These are phyloP conservation scores for Hipposideros armiger DNA, from an alignment of 2,113 vertebrate species.

Conservation along the genomic window DNA sequence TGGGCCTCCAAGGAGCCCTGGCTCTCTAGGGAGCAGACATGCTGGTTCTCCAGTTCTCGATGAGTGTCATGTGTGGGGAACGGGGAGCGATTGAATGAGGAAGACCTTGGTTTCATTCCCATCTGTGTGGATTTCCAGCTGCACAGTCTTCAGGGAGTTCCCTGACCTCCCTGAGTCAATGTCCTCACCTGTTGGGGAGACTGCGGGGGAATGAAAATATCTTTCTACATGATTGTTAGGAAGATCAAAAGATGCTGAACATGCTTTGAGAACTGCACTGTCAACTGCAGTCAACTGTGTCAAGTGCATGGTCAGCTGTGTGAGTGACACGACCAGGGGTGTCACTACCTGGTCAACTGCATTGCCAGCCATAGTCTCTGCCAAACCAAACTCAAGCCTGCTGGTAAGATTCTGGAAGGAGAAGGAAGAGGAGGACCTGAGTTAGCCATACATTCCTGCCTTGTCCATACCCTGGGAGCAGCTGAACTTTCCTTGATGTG, in stretches of 20 bases:
- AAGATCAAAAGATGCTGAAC: neutral
- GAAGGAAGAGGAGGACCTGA: neutral
- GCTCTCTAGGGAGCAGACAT: too few species aligned
- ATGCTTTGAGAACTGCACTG: neutral
- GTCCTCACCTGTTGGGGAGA: too few species aligned
- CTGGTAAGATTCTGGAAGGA: neutral
- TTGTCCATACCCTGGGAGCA: neutral
- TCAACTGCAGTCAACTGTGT: neutral
- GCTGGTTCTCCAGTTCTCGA: too few species aligned
- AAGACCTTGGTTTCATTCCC: too few species aligned
- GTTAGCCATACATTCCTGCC: neutral
- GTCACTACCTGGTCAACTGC: neutral
- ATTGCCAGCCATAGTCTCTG: too few species aligned
- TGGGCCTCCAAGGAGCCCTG: too few species aligned
- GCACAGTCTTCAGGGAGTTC: too few species aligned
- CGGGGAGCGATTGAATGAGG: too few species aligned
- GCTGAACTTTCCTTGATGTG: neutral
- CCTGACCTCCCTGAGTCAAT: too few species aligned
- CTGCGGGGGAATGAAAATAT: neutral
- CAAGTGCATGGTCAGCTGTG: neutral
- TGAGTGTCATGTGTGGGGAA: too few species aligned
- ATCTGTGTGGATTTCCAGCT: too few species aligned
- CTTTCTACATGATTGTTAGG: neutral
- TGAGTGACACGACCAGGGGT: neutral
- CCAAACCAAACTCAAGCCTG: neutral